Evolutionary conservation across 2,113 vertebrate species (phyloP), one percentile per base, ranked within the genome.

Genomic region (Xenus cinereus): DNA sequence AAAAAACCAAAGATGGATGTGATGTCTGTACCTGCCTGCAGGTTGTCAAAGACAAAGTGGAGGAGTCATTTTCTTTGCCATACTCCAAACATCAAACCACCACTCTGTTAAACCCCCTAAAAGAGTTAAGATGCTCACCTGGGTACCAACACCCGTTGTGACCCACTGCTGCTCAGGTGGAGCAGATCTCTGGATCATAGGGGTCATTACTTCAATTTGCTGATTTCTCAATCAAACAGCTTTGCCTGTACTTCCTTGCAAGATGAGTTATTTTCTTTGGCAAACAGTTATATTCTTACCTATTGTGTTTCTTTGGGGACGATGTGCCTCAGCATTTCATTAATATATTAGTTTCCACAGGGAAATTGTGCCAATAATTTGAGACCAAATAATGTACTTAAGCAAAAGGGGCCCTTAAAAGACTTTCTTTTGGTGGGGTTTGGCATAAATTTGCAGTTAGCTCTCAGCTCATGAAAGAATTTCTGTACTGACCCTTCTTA

Each of bases 141-240:
- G 57, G 12, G 17, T 10, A 19, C n/a, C 21, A 5, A 0, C 1
- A 46, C 68, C 33, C 27, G 22, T 60, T 67, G 4, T 2, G 39
- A 19, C 43, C 26, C 22, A 3, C 30, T 35, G 28, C 1, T 64
- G 53, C 60, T 63, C 79, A 50, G 45, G 3, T 66, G 64, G 50
- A 41, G 66, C 57, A 85, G 35, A 63, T 48, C 20, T 56, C 11
- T 48, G 74, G 16, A 3, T 76, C 10, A 54, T 50, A 24, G 8
- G 22, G 2, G 18, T 28, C 2, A 4, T 45, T 21, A 3, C 4
- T 39, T 63, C 46, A 23, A 54, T 53, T n/a, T 19, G 2, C 16
- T 45, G 11, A n/a, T 18, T 50, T 43, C 60, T 48, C 41, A 48
- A 39, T 9, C 24, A 56, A 50, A 10, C 30, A 78, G 46, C 3